These are phyloP conservation scores for Channa striata DNA, from an alignment of 2,797 vertebrate genomes.

Conservation along the genomic window DNA sequence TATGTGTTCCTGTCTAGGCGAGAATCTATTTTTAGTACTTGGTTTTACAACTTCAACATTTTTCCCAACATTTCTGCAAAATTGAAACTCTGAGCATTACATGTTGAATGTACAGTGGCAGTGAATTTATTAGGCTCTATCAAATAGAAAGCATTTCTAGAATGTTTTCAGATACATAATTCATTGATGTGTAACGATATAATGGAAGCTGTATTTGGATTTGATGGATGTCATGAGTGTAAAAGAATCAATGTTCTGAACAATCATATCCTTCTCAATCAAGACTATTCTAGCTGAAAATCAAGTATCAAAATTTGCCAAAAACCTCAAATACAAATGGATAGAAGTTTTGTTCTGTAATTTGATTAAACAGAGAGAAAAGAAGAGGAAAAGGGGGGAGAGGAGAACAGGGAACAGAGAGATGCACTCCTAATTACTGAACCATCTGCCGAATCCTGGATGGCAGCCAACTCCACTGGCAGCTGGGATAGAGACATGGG, in stretches of 20 bases:
- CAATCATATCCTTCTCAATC: slow-evolving; percentile 46
- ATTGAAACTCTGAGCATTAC: slow-evolving; percentile 26
- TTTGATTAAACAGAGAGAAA: slow-evolving; percentile 87
- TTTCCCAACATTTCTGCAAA: slow-evolving; percentile 31
- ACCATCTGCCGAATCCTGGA: slow-evolving; percentile 93
- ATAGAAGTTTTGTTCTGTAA: slow-evolving; percentile 86
- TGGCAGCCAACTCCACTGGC: slow-evolving; percentile 86
- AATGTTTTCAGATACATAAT: slow-evolving; percentile 50
- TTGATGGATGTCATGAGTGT: slow-evolving; percentile 32
- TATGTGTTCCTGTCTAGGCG: slow-evolving; percentile 6
- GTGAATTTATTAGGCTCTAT: slow-evolving; percentile 29
- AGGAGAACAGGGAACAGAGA: slow-evolving; percentile 80
- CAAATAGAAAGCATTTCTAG: slow-evolving; percentile 40
- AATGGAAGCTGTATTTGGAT: slow-evolving; percentile 41
- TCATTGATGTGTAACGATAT: slow-evolving; percentile 35
- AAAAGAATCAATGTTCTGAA: slow-evolving; percentile 49
- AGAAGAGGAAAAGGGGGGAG: slow-evolving; percentile 73
- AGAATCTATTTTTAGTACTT: slow-evolving; percentile 38
- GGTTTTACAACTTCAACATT: slow-evolving; percentile 57
- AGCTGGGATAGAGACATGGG: slow-evolving; percentile 86
- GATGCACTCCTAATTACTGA: slow-evolving; percentile 88
- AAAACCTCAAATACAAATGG: slow-evolving; percentile 71
- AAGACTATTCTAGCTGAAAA: slow-evolving; percentile 56
- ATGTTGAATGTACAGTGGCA: slow-evolving; percentile 44
- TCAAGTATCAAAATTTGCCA: slow-evolving; percentile 68